phyloP scores from a whole-genome alignment of 2,113 vertebrate species.

The Ptilonorhynchus violaceus region DNA sequence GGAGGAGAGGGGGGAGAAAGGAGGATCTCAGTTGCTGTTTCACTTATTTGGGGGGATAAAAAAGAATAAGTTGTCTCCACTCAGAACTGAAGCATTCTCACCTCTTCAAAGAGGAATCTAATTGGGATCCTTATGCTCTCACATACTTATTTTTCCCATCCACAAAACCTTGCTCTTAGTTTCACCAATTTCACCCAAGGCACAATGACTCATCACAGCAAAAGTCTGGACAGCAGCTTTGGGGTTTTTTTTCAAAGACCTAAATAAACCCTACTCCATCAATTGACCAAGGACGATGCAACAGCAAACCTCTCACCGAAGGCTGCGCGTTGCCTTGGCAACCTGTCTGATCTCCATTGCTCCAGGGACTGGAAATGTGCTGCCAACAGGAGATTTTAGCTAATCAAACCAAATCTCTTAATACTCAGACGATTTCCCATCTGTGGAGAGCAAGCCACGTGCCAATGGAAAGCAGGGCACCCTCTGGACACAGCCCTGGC shows the following conservation, averaged over 20 bases:
- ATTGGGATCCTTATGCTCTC: neutral
- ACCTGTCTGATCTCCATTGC: constrained; percentile 62
- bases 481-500: neutral
- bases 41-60: neutral
- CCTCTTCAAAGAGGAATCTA: constrained; percentile 8
- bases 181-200: constrained; percentile 26
- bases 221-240: constrained; percentile 36
- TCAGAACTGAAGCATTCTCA: neutral
- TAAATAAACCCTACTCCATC: constrained; percentile 63
- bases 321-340: constrained; percentile 63
- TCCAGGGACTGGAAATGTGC: constrained; percentile 39
- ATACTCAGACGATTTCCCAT: neutral
- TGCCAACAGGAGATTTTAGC: constrained; percentile 45
- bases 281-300: constrained; percentile 62
- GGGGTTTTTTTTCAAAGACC: constrained; percentile 22
- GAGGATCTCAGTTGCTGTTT: neutral
- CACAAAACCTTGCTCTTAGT: constrained; percentile 1
- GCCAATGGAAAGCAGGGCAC: neutral
- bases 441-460: neutral
- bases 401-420: constrained; percentile 56
- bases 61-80: neutral
- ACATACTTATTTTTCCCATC: neutral
- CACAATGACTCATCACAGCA: constrained; percentile 54
- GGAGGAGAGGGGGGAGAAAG: neutral
- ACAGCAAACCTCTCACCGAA: constrained; percentile 62